Percentiles rank a stretch among this genome's conserved stretches.
phyloP scores from a whole-genome alignment of 2,888 invertebrate genomes.

The Beris chalybata region DNA sequence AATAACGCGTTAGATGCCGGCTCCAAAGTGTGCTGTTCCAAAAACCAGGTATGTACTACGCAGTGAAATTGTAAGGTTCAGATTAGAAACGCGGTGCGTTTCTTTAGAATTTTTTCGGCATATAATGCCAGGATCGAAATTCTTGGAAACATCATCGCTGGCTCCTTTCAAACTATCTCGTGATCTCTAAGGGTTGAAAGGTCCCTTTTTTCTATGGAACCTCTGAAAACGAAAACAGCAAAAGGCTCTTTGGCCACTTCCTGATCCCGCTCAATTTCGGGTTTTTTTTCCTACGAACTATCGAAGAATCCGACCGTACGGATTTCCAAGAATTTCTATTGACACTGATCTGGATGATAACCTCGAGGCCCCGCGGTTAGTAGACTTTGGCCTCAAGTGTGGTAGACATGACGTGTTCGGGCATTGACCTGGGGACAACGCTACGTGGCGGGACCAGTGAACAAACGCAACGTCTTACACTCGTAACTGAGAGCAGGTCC shows the following conservation, averaged over 20 bases:
- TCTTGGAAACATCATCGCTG: conserved; percentile 6
- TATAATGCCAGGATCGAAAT: neutral
- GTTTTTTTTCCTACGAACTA: neutral
- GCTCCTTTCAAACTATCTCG: too few relatives aligned
- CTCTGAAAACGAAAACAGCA: conserved; percentile 13
- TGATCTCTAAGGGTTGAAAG: too few relatives aligned
- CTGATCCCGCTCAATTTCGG: neutral
- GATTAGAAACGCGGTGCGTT: neutral
- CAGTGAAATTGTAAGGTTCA: too few relatives aligned
- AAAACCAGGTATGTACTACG: too few relatives aligned
- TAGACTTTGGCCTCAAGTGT: conserved; percentile 23
- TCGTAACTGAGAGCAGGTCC: conserved; percentile 4
- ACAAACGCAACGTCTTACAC: too few relatives aligned
- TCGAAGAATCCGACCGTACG: neutral
- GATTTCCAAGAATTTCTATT: conserved; percentile 13
- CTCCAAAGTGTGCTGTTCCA: too few relatives aligned
- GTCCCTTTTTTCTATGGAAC: conserved; percentile 10
- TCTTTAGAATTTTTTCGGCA: neutral
- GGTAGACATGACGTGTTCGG: conserved; percentile 8
- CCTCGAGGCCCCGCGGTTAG: neutral
- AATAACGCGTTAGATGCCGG: too few relatives aligned
- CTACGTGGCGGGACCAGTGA: too few relatives aligned
- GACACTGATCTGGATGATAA: conserved; percentile 6
- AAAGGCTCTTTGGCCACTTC: conserved; percentile 14
- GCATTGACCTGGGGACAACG: conserved; percentile 9